These are phyloP conservation scores for Molossus alvarezi DNA, from an alignment of 2,797 vertebrate species.

Conservation along the genomic window DNA sequence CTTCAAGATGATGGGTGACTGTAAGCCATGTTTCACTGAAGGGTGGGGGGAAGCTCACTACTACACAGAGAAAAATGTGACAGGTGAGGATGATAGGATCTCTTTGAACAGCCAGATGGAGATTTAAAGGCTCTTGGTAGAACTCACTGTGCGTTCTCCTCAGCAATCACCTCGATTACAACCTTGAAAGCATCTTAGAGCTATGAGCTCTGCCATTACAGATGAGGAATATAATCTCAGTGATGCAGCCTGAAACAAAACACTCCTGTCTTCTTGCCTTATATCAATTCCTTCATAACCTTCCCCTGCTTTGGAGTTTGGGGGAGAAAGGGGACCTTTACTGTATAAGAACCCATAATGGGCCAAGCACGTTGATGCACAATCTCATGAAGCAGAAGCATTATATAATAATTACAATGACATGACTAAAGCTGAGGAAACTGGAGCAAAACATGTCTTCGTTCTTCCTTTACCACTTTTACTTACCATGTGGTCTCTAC, in stretches of 20 bases:
- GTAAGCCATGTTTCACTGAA: neutral
- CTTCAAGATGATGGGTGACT: neutral
- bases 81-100: neutral
- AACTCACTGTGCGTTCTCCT: conserved; percentile 64
- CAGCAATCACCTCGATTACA: neutral
- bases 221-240: neutral
- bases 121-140: conserved; percentile 36
- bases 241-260: neutral
- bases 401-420: neutral
- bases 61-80: neutral
- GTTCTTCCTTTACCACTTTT: neutral
- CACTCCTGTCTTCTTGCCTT: neutral
- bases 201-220: neutral
- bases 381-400: neutral
- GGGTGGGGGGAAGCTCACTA: neutral
- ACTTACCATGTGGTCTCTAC: neutral
- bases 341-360: neutral
- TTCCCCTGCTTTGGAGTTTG: neutral
- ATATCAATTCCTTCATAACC: neutral
- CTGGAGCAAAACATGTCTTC: neutral
- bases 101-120: conserved; percentile 42
- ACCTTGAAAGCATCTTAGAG: conserved; percentile 21
- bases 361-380: neutral
- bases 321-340: neutral
- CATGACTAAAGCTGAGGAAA: neutral